Evolutionary conservation across 2,797 vertebrate species (phyloP).

Genomic region (Hephaestus fuliginosus): DNA sequence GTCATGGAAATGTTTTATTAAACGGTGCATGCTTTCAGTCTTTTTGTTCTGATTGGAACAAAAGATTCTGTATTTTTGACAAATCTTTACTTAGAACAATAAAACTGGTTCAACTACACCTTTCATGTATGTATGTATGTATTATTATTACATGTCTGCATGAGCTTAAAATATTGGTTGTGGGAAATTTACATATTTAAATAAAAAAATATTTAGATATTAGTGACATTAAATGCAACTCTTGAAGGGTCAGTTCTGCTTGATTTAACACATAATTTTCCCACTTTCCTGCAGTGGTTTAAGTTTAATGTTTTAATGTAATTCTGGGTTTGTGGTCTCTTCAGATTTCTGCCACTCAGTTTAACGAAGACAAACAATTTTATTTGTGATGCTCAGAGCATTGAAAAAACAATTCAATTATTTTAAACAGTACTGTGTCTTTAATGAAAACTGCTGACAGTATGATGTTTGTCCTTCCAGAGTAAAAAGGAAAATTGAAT

Average conservation of each 20-base stretch:
- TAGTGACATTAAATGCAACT: neutral
- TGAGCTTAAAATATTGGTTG: neutral
- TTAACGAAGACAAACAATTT: neutral
- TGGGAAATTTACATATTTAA: neutral
- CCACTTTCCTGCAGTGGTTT: neutral
- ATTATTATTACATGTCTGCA: neutral
- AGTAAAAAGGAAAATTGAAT: neutral
- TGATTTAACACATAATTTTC: neutral
- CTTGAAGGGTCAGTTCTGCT: neutral
- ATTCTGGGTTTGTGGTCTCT: too few relatives aligned
- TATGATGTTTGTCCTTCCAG: neutral
- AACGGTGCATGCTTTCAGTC: conserved; percentile 81
- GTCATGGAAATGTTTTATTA: conserved; percentile 81
- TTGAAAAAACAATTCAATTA: neutral
- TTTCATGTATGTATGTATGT: conserved; percentile 2
- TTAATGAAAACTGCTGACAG: neutral
- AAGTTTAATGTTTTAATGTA: neutral
- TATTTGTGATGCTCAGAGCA: neutral
- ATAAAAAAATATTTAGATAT: neutral
- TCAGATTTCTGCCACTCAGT: neutral
- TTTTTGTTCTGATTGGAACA: conserved; percentile 75
- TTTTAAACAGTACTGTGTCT: neutral
- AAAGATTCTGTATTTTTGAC: conserved; percentile 82
- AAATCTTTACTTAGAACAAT: conserved; percentile 78
- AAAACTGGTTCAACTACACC: conserved; percentile 71